Evolutionary conservation across 1,140 invertebrate species (phyloP).

Genomic region (Drosophila pachea): DNA sequence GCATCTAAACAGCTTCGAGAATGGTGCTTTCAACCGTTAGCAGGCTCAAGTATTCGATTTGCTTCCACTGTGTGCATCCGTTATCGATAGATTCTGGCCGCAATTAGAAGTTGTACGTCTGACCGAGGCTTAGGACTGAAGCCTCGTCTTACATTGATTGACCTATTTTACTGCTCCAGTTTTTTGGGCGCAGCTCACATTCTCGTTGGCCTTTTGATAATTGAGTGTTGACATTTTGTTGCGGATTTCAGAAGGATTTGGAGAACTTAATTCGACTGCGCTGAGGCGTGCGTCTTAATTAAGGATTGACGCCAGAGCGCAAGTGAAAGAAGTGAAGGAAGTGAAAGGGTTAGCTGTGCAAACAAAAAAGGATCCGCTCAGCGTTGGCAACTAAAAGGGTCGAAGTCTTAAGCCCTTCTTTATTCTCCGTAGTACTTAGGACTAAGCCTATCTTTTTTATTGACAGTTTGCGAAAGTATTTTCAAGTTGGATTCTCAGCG

Average conservation of each 20-base stretch:
- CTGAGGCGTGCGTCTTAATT: slow-evolving; percentile 62
- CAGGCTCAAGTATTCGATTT: slow-evolving; percentile 56
- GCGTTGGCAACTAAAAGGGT: slow-evolving; percentile 18
- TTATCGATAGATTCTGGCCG: slow-evolving; percentile 33
- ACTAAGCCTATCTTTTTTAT: too few relatives aligned
- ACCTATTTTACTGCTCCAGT: slow-evolving; percentile 21
- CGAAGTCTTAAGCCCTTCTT: not conserved
- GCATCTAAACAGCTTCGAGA: slow-evolving; percentile 67
- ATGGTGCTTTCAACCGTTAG: slow-evolving; percentile 30
- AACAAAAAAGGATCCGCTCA: slow-evolving; percentile 20
- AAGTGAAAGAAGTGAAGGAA: not conserved
- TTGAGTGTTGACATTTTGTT: slow-evolving; percentile 58
- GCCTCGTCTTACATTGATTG: not conserved
- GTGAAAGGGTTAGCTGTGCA: slow-evolving; percentile 3
- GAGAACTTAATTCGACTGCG: slow-evolving; percentile 35
- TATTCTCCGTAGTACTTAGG: too few relatives aligned
- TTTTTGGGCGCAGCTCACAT: slow-evolving; percentile 19
- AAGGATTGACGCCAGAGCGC: slow-evolving; percentile 38
- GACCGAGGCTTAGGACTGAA: slow-evolving; percentile 28
- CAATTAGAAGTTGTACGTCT: slow-evolving; percentile 48
- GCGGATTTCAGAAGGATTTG: slow-evolving; percentile 27
- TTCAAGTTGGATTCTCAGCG: too few relatives aligned
- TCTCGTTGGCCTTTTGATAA: slow-evolving; percentile 39
- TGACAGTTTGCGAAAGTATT: too few relatives aligned
- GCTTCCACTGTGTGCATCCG: slow-evolving; percentile 37